A percentile compares a stretch with the other conserved stretches of the same genome.
phyloP scores from a whole-genome alignment of 2,888 invertebrate genomes.

The Dichetophora obliterata region DNA sequence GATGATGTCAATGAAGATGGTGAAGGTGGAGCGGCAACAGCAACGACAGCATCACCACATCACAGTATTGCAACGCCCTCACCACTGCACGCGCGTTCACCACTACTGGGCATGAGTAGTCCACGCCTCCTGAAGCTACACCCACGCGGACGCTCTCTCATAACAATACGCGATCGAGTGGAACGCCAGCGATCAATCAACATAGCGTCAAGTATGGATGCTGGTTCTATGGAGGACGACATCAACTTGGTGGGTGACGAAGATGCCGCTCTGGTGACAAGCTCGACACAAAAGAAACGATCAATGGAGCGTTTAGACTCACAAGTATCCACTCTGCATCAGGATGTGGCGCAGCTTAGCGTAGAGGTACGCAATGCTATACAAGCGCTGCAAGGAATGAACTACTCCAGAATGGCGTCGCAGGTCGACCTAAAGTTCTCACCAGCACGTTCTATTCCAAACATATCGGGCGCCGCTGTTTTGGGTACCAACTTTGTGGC shows the following conservation, averaged over 20 bases:
- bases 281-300: slow-evolving; percentile 56
- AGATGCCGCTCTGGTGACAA: slow-evolving; percentile 47
- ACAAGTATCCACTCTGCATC: slow-evolving; percentile 85
- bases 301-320: slow-evolving; percentile 82
- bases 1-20: slow-evolving; percentile 89
- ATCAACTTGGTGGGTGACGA: slow-evolving; percentile 71
- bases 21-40: slow-evolving; percentile 81
- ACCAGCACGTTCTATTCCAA: slow-evolving; percentile 88
- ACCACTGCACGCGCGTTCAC: slow-evolving; percentile 59
- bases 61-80: slow-evolving; percentile 61
- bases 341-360: slow-evolving; percentile 88
- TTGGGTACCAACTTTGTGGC: slow-evolving; percentile 57
- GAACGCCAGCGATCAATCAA: slow-evolving; percentile 78
- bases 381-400: slow-evolving; percentile 86
- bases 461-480: slow-evolving; percentile 72
- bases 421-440: slow-evolving; percentile 72
- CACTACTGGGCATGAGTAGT: slow-evolving; percentile 61
- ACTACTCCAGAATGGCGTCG: slow-evolving; percentile 72
- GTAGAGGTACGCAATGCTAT: slow-evolving; percentile 88
- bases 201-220: slow-evolving; percentile 67
- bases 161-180: slow-evolving; percentile 76
- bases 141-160: slow-evolving; percentile 70
- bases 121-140: slow-evolving; percentile 65
- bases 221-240: slow-evolving; percentile 75
- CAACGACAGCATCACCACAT: slow-evolving; percentile 73